phyloP scores from a whole-genome alignment of 2,797 vertebrate species.

The Anguilla pacifica region DNA sequence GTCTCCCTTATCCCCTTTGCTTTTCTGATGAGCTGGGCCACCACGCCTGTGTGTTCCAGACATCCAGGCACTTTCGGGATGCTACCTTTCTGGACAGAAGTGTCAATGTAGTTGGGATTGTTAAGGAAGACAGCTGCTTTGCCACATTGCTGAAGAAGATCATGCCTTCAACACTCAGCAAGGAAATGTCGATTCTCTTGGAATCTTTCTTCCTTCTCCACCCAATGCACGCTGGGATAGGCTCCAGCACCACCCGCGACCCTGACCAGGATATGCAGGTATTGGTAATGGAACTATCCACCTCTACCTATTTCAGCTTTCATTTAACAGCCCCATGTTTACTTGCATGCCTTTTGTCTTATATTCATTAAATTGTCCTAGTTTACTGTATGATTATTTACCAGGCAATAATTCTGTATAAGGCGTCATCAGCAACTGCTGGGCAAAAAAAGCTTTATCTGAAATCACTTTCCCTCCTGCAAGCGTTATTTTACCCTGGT shows the following conservation, averaged over 20 bases:
- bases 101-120: too few species aligned
- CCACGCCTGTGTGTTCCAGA: neutral
- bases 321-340: neutral
- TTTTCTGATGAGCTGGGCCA: neutral
- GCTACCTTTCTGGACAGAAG: neutral
- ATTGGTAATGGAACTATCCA: neutral
- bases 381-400: neutral
- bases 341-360: neutral
- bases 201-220: too few species aligned
- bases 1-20: neutral
- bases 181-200: too few species aligned
- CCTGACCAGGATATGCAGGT: too few species aligned
- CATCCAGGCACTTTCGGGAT: neutral
- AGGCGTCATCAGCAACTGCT: neutral
- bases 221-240: too few species aligned
- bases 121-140: too few species aligned
- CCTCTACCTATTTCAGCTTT: neutral
- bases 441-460: constrained; percentile 17
- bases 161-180: too few species aligned
- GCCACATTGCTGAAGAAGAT: too few species aligned
- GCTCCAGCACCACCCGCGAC: too few species aligned
- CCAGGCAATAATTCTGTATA: neutral
- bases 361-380: constrained; percentile 9
- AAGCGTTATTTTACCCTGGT: neutral
- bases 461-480: constrained; percentile 1